A percentile compares a stretch with the other conserved stretches of the same genome.
phyloP scores from a whole-genome alignment of 2,888 invertebrate species.

The Caenorhabditis doughertyi region DNA sequence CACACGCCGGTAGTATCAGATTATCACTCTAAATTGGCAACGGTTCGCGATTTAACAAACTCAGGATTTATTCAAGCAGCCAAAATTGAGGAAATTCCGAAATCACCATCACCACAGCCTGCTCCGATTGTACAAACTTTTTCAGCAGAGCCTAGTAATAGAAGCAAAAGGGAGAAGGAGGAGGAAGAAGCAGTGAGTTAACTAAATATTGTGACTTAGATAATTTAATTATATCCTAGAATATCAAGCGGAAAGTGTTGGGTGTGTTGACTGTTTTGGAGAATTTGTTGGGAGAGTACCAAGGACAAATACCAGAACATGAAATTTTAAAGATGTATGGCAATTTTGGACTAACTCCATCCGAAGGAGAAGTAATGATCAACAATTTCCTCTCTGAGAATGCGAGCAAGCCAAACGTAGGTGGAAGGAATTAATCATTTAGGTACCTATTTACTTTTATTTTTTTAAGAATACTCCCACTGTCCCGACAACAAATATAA shows the following conservation, averaged over 20 bases:
- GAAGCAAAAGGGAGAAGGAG: neutral
- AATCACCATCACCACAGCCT: neutral
- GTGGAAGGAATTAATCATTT: too few species aligned
- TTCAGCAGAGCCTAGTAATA: neutral
- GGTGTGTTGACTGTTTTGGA: conserved; percentile 11
- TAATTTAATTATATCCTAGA: neutral
- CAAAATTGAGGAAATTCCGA: neutral
- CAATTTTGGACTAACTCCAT: neutral
- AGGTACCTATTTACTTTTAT: too few species aligned
- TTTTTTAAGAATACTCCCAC: too few species aligned
- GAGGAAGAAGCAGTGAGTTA: conserved; percentile 1
- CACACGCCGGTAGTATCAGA: neutral
- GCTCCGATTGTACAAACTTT: neutral
- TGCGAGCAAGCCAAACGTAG: too few species aligned
- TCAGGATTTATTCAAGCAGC: conserved; percentile 31
- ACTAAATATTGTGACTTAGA: neutral
- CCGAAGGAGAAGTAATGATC: conserved; percentile 22
- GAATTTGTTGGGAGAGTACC: neutral
- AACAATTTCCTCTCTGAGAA: neutral
- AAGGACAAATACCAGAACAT: neutral
- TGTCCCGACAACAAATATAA: too few species aligned
- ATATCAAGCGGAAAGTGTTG: neutral
- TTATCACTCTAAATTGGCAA: conserved; percentile 16
- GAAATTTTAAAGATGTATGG: neutral
- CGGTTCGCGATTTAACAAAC: conserved; percentile 8